phyloP scores from a whole-genome alignment of 2,797 vertebrate genomes.

The Xyrichtys novacula region DNA sequence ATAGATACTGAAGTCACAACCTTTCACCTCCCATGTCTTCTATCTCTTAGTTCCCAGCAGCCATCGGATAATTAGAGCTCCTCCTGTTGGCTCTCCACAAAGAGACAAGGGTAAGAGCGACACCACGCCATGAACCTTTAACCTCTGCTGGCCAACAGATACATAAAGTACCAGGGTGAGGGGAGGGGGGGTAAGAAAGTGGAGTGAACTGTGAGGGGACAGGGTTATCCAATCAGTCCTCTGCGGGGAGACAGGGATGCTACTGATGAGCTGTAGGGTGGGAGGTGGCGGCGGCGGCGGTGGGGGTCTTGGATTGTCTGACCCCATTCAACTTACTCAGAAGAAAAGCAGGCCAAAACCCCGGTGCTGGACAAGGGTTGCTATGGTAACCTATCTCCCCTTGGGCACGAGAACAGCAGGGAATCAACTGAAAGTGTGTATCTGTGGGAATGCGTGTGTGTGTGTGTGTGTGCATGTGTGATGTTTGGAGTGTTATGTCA shows the following conservation, averaged over 20 bases:
- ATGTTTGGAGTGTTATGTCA: constrained; percentile 48
- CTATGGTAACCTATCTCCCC: constrained; percentile 69
- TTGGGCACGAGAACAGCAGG: constrained; percentile 64
- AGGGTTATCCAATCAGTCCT: constrained; percentile 65
- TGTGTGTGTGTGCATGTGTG: background rate
- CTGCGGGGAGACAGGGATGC: constrained; percentile 45
- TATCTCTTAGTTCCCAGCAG: constrained; percentile 30
- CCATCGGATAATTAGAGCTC: constrained; percentile 48
- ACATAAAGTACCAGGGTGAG: constrained; percentile 24
- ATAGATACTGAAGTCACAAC: constrained; percentile 49
- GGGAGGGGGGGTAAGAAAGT: constrained; percentile 21
- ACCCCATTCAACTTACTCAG: constrained; percentile 71
- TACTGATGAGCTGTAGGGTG: constrained; percentile 39
- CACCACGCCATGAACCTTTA: constrained; percentile 52
- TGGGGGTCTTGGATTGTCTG: constrained; percentile 54
- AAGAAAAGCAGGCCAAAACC: constrained; percentile 78
- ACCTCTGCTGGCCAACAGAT: constrained; percentile 52
- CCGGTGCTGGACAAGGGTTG: constrained; percentile 65
- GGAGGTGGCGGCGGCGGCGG: background rate
- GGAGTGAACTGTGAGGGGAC: constrained; percentile 47
- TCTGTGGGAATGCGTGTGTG: constrained; percentile 14
- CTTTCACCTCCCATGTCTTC: constrained; percentile 58
- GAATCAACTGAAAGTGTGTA: constrained; percentile 71
- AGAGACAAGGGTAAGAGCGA: constrained; percentile 45
- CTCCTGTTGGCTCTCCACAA: constrained; percentile 39